Evolutionary conservation across 2,888 invertebrate species (phyloP).

Genomic region (Calameuta idolon): DNA sequence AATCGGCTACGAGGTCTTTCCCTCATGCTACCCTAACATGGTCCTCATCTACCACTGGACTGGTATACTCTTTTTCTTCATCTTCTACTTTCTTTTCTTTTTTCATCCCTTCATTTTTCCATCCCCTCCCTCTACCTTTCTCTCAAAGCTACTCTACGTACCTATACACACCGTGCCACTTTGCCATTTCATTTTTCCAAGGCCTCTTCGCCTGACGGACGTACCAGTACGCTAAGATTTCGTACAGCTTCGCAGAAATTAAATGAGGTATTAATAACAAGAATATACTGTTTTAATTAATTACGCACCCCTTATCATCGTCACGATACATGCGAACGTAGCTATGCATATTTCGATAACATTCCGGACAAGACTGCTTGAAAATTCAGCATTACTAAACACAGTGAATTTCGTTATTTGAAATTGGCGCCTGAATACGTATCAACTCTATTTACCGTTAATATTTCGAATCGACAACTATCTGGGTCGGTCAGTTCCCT

Average conservation of each 20-base stretch:
- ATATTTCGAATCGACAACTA: not conserved
- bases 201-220: not conserved
- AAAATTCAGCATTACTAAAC: not conserved
- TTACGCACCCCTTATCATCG: not conserved
- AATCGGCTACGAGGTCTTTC: not conserved
- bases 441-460: not conserved
- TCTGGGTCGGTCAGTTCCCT: not conserved
- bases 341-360: not conserved
- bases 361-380: not conserved
- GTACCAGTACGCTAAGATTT: not conserved
- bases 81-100: conserved; percentile 14
- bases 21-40: not conserved
- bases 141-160: not conserved
- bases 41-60: not conserved
- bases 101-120: conserved; percentile 15
- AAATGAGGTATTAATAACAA: not conserved
- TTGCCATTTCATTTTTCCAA: not conserved
- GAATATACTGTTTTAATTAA: not conserved
- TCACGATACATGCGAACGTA: not conserved
- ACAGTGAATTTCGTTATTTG: not conserved
- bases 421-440: not conserved
- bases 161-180: not conserved
- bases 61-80: not conserved
- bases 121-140: not conserved
- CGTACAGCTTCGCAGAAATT: not conserved